These are phyloP conservation scores for Gambusia yucatana DNA, from an alignment of 2,797 vertebrate species.

Conservation along the genomic window DNA sequence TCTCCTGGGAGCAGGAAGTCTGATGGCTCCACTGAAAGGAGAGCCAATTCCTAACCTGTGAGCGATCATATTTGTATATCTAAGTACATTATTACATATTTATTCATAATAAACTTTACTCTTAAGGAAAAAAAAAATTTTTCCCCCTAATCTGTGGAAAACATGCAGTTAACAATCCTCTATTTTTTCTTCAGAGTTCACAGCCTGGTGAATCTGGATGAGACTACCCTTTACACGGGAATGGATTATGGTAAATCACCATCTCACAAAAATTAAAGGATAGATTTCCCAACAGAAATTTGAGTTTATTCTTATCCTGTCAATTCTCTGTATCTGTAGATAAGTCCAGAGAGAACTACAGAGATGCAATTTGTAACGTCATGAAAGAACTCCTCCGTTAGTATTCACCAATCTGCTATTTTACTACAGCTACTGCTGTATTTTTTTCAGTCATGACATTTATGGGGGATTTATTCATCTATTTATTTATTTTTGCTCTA, in stretches of 20 bases:
- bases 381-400: constrained; percentile 93
- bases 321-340: constrained; percentile 77
- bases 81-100: neutral
- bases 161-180: neutral
- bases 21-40: constrained; percentile 92
- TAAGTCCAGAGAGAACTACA: constrained; percentile 90
- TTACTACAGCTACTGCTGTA: neutral
- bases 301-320: neutral
- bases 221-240: constrained; percentile 92
- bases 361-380: constrained; percentile 88
- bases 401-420: constrained; percentile 64
- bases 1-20: constrained; percentile 91
- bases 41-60: constrained; percentile 90
- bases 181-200: constrained; percentile 82
- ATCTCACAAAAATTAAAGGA: neutral
- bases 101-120: neutral
- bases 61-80: constrained; percentile 65
- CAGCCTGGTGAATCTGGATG: constrained; percentile 91
- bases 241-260: constrained; percentile 85
- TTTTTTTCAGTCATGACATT: neutral
- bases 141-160: neutral
- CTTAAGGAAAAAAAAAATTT: neutral
- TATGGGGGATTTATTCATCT: neutral
- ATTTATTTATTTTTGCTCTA: constrained; percentile 4
- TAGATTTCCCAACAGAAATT: neutral